Conservation (phyloP, 2,888 invertebrate species). For the Torymus auratus region DNA sequence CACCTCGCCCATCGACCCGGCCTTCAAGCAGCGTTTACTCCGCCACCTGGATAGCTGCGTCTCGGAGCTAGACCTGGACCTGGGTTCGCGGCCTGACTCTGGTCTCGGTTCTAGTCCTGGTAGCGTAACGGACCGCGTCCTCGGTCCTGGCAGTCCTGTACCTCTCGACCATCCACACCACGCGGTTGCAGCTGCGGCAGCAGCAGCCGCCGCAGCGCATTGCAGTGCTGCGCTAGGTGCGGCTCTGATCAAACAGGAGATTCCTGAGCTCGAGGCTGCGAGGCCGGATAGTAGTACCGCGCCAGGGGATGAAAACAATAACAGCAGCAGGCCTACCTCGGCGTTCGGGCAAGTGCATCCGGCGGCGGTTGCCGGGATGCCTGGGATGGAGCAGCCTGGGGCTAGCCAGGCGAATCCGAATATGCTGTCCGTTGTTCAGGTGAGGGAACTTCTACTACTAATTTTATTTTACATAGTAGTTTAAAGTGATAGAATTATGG, state of each 20-base stretch:
- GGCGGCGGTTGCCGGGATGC: constrained; percentile 37
- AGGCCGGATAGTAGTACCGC: constrained; percentile 77
- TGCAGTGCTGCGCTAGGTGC: constrained; percentile 72
- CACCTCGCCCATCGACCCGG: constrained; percentile 79
- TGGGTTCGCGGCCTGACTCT: constrained; percentile 76
- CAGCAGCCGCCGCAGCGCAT: constrained; percentile 72
- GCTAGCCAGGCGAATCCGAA: constrained; percentile 70
- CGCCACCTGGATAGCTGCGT: constrained; percentile 81
- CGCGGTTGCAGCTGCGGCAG: constrained; percentile 65
- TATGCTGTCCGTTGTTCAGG: constrained; percentile 76
- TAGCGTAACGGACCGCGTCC: constrained; percentile 70
- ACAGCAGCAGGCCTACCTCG: constrained; percentile 73
- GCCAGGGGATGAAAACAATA: constrained; percentile 77
- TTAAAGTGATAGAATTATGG: too few relatives aligned
- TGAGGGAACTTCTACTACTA: too few relatives aligned
- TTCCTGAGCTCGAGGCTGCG: constrained; percentile 66
- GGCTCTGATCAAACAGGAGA: constrained; percentile 65
- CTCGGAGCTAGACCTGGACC: constrained; percentile 81
- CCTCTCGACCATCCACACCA: constrained; percentile 61
- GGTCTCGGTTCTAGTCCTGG: constrained; percentile 75
- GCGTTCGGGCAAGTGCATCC: constrained; percentile 70
- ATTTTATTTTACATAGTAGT: too few relatives aligned
- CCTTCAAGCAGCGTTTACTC: constrained; percentile 80
- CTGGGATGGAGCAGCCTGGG: constrained; percentile 63
- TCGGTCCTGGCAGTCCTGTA: constrained; percentile 68